Evolutionary conservation across 2,888 invertebrate species (phyloP), one percentile per base, ranked within the genome.

Genomic region (Anthrax anthrax): DNA sequence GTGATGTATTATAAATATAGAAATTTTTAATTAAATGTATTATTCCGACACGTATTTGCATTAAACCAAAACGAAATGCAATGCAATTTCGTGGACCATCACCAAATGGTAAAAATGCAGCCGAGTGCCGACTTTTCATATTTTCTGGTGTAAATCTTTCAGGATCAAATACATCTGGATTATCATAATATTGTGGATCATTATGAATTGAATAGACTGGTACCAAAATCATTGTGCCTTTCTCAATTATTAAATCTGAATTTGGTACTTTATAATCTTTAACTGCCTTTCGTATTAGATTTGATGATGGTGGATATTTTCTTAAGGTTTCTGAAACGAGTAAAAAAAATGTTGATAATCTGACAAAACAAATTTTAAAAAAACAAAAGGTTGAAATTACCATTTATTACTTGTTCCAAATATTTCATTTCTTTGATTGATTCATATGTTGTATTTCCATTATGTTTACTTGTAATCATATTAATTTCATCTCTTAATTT

Each of bases 111-210:
- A 70, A 52, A 59, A 64, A 70, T 2, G 61, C 56, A 48, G 59
- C 63, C 18, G 63, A 59, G 47, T 62, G 59, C 18, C 61, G 56
- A 27, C 65, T 67, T 0, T 70, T 65, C 51, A 74, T 75, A 27
- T 72, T 71, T 47, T 73, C 72, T 8, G 68, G 62, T 0, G 69
- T 59, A 60, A 79, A 80, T 51, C 80, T 67, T 19, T 78, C 76
- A 0, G 80, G 80, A 44, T 74, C 71, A 50, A 80, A 80, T 32
- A 68, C 67, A 2, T 75, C 69, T 1, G 81, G 81, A 12, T 81
- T 69, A 0, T 76, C 74, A 53, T 74, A 79, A 54, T 73, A 67
- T 2, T 72, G 69, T 0, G 75, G 72, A 56, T 78, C 78, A 60
- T 73, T 74, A 52, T 80, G 79, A 52, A 79, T 73, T 19, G 73